These are phyloP conservation scores for Zalophus californianus DNA, from an alignment of 2,797 vertebrate species.

Conservation along the genomic window DNA sequence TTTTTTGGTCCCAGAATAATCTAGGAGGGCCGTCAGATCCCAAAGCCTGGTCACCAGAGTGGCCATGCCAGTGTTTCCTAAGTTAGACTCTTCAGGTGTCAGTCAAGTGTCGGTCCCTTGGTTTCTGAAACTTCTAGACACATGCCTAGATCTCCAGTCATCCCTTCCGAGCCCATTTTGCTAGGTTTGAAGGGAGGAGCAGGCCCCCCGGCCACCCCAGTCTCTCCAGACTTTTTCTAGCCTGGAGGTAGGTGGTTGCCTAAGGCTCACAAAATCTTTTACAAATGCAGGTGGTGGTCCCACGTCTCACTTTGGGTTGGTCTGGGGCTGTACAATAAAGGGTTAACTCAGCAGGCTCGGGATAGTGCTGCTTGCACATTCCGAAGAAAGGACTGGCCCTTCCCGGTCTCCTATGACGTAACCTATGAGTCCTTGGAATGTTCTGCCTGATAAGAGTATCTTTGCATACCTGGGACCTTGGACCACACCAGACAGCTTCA, in stretches of 20 bases:
- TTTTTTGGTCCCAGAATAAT: not conserved
- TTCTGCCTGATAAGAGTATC: not conserved
- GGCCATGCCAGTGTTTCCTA: not conserved
- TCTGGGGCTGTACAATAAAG: not conserved
- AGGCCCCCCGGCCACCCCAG: not conserved
- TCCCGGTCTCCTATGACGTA: not conserved
- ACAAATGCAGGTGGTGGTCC: too few species aligned
- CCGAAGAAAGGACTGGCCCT: not conserved
- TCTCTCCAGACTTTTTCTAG: not conserved
- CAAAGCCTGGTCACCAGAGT: not conserved
- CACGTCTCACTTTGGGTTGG: not conserved
- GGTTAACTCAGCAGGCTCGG: not conserved
- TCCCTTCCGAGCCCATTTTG: not conserved
- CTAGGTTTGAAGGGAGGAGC: not conserved
- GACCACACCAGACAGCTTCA: not conserved
- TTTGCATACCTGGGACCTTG: too few species aligned
- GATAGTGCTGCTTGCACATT: not conserved
- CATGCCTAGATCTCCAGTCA: rapidly evolving
- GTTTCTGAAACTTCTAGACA: not conserved
- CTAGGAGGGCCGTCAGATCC: not conserved
- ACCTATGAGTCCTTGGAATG: not conserved
- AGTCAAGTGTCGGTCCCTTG: not conserved
- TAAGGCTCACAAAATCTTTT: not conserved
- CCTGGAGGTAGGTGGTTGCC: not conserved
- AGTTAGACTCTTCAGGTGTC: not conserved